Evolutionary conservation across 1,140 invertebrate genomes (phyloP), one percentile per base, ranked within the genome.

Genomic region (Anastrepha ludens): DNA sequence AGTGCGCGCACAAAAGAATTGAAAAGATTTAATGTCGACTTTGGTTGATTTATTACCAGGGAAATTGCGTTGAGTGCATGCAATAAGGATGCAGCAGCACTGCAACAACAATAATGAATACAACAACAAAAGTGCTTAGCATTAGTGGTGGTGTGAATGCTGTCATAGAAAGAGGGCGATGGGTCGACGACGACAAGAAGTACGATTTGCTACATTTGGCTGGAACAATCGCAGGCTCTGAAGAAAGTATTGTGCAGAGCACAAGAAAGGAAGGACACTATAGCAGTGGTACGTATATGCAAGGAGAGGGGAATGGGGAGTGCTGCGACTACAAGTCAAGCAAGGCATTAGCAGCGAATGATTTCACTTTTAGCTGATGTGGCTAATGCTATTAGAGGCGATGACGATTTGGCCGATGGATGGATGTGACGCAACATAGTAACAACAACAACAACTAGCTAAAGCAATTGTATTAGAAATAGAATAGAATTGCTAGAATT

Each of bases 1-100:
- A 86, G 85, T 81, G 74, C 74, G 74, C 17, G 74, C 47, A 87
- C 86, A 89, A 88, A 89, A 87, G 90, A 65, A 87, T 88, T 87
- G 88, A 89, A 92, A 90, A 92, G 91, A 92, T 92, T 92, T 92
- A 92, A 92, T 92, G 91, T 92, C 91, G 91, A 92, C 91, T 92
- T 92, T 92, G 89, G 91, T 92, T 92, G 91, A 92, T 92, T 92
- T 92, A 92, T 92, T 92, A 91, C 91, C 89, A 91, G 91, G 90
- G 92, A 92, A 92, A 92, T 92, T 92, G 91, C 91, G 91, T 92
- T 90, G 91, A 92, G 87, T 86, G 65, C 85, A 86, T 85, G 85
- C 59, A 58, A 81, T 81, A 81, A 81, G 74, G 85, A 62, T 62
- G 85, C 58, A 86, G 85, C 55, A 60, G 58, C 29, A 60, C 20